Base-by-base conservation (phyloP, 2,888 invertebrate species). In the Drosophila limbata region DNA sequence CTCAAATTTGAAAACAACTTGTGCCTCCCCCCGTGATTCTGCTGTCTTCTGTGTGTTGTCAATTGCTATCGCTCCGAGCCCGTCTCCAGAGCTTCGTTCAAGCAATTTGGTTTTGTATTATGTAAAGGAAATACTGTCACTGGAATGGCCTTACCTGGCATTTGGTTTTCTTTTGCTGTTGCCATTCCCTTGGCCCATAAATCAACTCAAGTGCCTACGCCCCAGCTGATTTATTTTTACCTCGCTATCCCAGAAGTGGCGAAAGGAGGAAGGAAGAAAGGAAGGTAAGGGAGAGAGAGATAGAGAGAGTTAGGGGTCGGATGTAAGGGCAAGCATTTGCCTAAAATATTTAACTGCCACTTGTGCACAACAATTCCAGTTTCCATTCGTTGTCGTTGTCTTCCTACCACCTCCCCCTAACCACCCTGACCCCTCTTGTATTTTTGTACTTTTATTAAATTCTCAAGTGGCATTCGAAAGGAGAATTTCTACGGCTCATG, bases 131-230 rank as follows among this genome's bases (percentile, higher is more conserved):
- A 77, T 79, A 63, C 79, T 76, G 79, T 78, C 79, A 78, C 57
- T 73, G 66, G 69, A 78, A 68, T 70, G 70, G 66, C 63, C 70
- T 66, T 73, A 83, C 84, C 86, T 86, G 84, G 63, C 80, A 25
- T 56, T 50, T 50, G 33, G 13, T 33, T 50, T 55, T 57, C 65
- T 55, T 42, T 55, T 67, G 73, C 67, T 71, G 39, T 67, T 80
- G 73, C 78, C 88, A 69, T 78, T 62, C 74, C 69, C 65, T 69
- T 69, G 76, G 74, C 59, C 62, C 79, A 86, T 86, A 86, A 86
- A 86, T 86, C 85, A 86, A 89, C 82, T 89, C 74, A 87, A 86
- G 85, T 82, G 89, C 84, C 89, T 88, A 83, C 83, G 86, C 88
- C 88, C 84, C 83, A 88, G 86, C 83, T 85, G 86, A 88, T 88